Evolutionary conservation across 2,888 invertebrate genomes (phyloP), one percentile per base, ranked within the genome.

Genomic region (Eupithecia insigniata): DNA sequence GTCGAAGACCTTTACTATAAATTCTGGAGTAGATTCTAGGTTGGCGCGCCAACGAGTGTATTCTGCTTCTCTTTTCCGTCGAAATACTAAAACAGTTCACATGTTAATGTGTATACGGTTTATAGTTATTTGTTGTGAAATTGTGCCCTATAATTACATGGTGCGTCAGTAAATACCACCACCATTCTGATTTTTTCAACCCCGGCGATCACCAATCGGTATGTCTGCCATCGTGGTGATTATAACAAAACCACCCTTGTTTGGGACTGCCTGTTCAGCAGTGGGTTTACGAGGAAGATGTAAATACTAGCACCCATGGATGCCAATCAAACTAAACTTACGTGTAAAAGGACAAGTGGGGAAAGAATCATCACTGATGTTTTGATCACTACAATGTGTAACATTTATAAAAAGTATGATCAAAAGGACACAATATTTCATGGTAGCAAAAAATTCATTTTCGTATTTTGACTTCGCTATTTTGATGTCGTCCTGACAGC

Each of bases 1-100:
- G 74, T 94, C 94, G 72, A 92, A 87, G 75, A 94, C 89, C 83
- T 93, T 91, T n/a, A 94, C 92, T 75, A 94, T 83, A 75, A 94
- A 94, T 77, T 92, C 90, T 71, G 84, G 85, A 62, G 90, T 87
- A 2, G 88, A 85, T 69, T 86, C 87, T 76, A 82, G 72, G 77
- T 89, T 89, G 36, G 86, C 82, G 72, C 81, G 84, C 93, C 93
- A 94, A 77, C 94, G 86, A 18, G 92, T 93, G 66, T 94, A 94
- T 72, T 93, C 92, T 71, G 78, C 71, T 43, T 89, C 87, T 77
- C 93, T 89, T 84, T 92, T 93, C 55, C 85, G 82, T 26, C 93
- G 89, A 58, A 75, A 75, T 66, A 73, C 79, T 79, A 70, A 65
- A 76, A 85, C 80, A 78, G 26, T 22, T 58, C 16, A 18, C n/a